Evolutionary conservation across 1,140 invertebrate genomes (phyloP).

Genomic region (Magallana ariakensis): DNA sequence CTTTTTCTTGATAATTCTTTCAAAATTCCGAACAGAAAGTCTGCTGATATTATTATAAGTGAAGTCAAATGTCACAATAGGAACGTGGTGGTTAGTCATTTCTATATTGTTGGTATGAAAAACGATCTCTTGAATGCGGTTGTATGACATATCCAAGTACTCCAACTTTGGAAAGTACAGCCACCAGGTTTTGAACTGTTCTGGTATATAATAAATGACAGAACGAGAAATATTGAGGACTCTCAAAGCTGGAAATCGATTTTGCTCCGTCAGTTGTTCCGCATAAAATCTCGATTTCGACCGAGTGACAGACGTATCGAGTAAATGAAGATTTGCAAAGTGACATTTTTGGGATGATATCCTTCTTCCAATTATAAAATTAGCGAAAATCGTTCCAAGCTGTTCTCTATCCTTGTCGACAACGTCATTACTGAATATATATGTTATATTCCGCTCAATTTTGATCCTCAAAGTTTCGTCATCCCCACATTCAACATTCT

Average conservation of each 20-base stretch:
- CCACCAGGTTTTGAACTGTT: constrained; percentile 59
- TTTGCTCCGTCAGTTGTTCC: constrained; percentile 55
- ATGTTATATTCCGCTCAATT: constrained; percentile 52
- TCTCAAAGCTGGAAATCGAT: constrained; percentile 49
- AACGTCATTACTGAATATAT: constrained; percentile 40
- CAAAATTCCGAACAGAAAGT: constrained; percentile 51
- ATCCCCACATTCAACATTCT: constrained; percentile 58
- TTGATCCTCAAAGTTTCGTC: constrained; percentile 54
- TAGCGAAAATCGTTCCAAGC: neutral
- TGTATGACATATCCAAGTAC: constrained; percentile 62
- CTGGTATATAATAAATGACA: constrained; percentile 44
- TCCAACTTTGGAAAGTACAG: constrained; percentile 61
- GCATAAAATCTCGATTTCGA: constrained; percentile 52
- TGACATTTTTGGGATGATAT: constrained; percentile 52
- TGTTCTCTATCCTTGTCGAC: neutral
- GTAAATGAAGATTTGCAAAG: constrained; percentile 43
- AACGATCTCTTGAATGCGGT: constrained; percentile 56
- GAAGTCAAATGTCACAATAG: constrained; percentile 55
- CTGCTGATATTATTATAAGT: constrained; percentile 60
- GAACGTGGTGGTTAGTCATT: neutral
- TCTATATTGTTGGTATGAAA: constrained; percentile 39
- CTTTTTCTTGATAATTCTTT: constrained; percentile 49
- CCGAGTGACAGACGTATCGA: constrained; percentile 50
- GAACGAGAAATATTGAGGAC: constrained; percentile 60
- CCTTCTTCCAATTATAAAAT: constrained; percentile 47